Evolutionary conservation across 2,113 vertebrate species (phyloP), one percentile per base, ranked within the genome.

Genomic region (Aldabrachelys gigantea): DNA sequence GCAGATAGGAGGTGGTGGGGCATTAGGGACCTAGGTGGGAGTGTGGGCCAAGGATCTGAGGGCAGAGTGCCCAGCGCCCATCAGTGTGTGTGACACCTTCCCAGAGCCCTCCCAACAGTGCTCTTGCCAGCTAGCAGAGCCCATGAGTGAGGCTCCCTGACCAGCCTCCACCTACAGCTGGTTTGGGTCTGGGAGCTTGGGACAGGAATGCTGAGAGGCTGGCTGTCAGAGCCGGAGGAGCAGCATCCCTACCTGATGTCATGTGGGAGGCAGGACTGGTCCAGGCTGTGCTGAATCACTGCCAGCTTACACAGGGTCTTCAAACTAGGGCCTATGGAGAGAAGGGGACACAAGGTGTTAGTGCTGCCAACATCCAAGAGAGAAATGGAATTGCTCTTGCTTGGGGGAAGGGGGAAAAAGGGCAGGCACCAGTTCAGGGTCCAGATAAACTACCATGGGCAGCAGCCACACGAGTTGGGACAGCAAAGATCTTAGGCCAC

Each of bases 301-400:
- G 99, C 99, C 94, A 99, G 98, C 98, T 99, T 99, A 97, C 99
- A 99, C 98, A 99, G 98, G 1, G 99, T 99, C 98, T 99, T 99
- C 97, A 99, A 98, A 98, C 99, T 99, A 94, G 99, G 99, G 97
- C 99, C 99, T 99, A 91, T 54, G 88, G n/a, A 96, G 93, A 95
- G 87, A 97, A 35, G 91, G n/a, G 50, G 80, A 92, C 92, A 96
- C 27, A 86, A n/a, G 78, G 57, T 8, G 38, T 76, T 54, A 52
- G 54, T 44, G 50, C 41, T 11, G 56, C 88, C 88, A 57, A 44
- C 80, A n/a, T 88, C 38, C 44, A 50, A 83, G 79, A 53, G 65
- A 91, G 31, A 81, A 53, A 31, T 62, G 59, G 91, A 92, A 88
- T 54, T 86, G 69, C 59, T 35, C n/a, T 49, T 62, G 31, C 57